phyloP scores from a whole-genome alignment of 2,113 vertebrate genomes.

The Fulica atra region DNA sequence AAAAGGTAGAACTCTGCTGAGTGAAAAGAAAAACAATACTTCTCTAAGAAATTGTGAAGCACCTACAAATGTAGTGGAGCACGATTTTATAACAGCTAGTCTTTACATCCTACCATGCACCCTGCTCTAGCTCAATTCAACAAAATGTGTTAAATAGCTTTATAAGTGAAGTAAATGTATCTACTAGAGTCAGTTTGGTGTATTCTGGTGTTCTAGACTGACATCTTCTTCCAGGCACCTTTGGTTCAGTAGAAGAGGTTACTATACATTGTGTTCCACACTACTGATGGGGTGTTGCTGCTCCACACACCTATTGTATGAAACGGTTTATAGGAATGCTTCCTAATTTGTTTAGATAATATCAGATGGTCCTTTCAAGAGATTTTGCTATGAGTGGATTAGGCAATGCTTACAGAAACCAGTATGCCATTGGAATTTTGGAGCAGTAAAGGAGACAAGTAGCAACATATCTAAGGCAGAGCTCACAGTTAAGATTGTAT shows the following conservation, averaged over 20 bases:
- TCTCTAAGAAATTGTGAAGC: background rate
- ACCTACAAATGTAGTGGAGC: background rate
- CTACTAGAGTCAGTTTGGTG: background rate
- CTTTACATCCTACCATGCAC: background rate
- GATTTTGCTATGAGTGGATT: background rate
- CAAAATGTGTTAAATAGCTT: background rate
- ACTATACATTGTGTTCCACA: background rate
- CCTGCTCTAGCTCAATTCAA: background rate
- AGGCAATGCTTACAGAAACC: background rate
- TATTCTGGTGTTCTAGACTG: background rate
- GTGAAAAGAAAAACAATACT: background rate
- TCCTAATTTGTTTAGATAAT: background rate
- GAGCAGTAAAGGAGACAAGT: background rate
- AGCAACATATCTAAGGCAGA: background rate
- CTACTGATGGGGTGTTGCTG: background rate
- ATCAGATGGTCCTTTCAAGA: background rate
- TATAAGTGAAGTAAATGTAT: background rate
- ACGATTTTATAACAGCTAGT: background rate
- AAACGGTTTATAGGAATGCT: background rate
- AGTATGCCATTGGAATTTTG: background rate
- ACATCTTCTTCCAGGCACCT: background rate
- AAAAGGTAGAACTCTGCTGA: background rate
- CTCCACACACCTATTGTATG: background rate
- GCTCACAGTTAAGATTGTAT: background rate
- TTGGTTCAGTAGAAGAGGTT: background rate